These are phyloP conservation scores for Tricholauxania praeusta DNA, from an alignment of 2,888 invertebrate species.

Conservation along the genomic window DNA sequence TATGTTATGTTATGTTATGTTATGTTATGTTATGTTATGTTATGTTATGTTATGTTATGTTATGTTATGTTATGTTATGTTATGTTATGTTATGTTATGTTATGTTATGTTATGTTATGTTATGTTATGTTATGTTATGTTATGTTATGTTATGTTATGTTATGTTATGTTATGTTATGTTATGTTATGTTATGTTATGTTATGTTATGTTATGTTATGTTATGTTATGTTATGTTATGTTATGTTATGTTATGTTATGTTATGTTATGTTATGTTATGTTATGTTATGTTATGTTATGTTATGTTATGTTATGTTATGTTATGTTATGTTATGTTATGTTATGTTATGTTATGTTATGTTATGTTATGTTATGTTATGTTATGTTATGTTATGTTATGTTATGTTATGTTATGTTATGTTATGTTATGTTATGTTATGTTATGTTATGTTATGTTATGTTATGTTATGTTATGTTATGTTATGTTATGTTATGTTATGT, in stretches of 20 bases:
- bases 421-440: conserved; percentile 33
- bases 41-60: conserved; percentile 34
- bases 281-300: not conserved
- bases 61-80: conserved; percentile 33
- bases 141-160: conserved; percentile 25
- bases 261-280: not conserved
- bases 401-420: conserved; percentile 27
- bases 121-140: conserved; percentile 26
- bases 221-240: not conserved
- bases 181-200: not conserved
- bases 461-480: conserved; percentile 24
- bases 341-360: not conserved
- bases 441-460: conserved; percentile 25
- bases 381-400: not conserved
- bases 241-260: not conserved
- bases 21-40: conserved; percentile 32
- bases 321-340: not conserved
- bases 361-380: not conserved
- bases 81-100: conserved; percentile 34
- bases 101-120: conserved; percentile 13
- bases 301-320: not conserved
- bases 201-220: not conserved
- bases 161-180: not conserved
- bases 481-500: conserved; percentile 26
- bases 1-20: conserved; percentile 21